These are phyloP conservation scores for Mesembrinibis cayennensis DNA, from an alignment of 2,113 vertebrate genomes.

Conservation along the genomic window DNA sequence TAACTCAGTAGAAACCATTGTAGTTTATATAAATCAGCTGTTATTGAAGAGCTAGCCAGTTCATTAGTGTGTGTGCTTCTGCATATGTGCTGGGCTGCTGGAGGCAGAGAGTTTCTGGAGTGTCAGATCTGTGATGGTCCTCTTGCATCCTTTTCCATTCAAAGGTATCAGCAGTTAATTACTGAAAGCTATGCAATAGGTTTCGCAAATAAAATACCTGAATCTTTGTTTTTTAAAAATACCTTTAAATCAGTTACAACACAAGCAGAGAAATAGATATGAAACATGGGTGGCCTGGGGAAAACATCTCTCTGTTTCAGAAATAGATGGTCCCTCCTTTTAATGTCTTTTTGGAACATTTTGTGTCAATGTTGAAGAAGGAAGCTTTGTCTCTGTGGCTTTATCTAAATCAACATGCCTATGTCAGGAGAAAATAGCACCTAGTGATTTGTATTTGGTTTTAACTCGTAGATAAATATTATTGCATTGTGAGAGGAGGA, in stretches of 20 bases:
- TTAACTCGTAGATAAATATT: not conserved
- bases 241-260: not conserved
- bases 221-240: not conserved
- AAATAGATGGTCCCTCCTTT: not conserved
- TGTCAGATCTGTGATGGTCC: not conserved
- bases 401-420: not conserved
- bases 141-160: not conserved
- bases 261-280: not conserved
- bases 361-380: not conserved
- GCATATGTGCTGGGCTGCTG: not conserved
- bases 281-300: not conserved
- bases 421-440: not conserved
- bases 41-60: slow-evolving; percentile 21
- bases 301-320: not conserved
- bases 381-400: not conserved
- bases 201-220: not conserved
- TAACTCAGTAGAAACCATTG: slow-evolving; percentile 54
- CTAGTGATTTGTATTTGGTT: not conserved
- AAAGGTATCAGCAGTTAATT: not conserved
- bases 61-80: not conserved
- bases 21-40: slow-evolving; percentile 62
- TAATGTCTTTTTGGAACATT: not conserved
- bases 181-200: not conserved
- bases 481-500: not conserved
- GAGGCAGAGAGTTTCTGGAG: not conserved